These are phyloP conservation scores for Loxodonta africana DNA, from an alignment of 2,113 vertebrate species.

Conservation along the genomic window DNA sequence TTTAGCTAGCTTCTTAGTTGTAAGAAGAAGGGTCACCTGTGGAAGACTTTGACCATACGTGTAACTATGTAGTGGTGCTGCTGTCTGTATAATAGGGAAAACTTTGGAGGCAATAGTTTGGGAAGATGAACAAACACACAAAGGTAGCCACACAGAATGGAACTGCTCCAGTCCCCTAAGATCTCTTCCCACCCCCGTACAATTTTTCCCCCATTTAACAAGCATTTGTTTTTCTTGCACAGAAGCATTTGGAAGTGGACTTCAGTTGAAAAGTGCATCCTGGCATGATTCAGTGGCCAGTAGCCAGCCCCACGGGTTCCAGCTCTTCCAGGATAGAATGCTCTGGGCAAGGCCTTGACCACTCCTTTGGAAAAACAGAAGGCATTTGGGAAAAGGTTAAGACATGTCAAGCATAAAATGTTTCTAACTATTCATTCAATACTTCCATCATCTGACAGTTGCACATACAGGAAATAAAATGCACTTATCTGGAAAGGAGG, in stretches of 20 bases:
- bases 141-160: background rate
- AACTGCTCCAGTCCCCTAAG: background rate
- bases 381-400: conserved; percentile 82
- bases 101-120: background rate
- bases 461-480: conserved; percentile 90
- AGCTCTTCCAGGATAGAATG: conserved; percentile 52
- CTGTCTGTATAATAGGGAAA: background rate
- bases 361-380: conserved; percentile 74
- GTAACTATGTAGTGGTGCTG: background rate
- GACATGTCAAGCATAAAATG: conserved; percentile 82
- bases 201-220: conserved; percentile 67
- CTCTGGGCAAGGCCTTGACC: conserved; percentile 21
- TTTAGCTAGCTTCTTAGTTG: conserved; percentile 1
- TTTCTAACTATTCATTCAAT: conserved; percentile 85
- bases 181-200: background rate
- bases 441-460: conserved; percentile 87
- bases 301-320: conserved; percentile 10
- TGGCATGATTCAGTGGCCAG: conserved; percentile 65
- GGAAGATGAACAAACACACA: background rate
- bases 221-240: conserved; percentile 91
- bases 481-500: conserved; percentile 91
- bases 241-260: conserved; percentile 87
- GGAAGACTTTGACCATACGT: background rate
- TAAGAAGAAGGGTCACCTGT: background rate
- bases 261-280: conserved; percentile 82